phyloP scores from a whole-genome alignment of 2,888 invertebrate genomes.

The Marronus borbonicus region DNA sequence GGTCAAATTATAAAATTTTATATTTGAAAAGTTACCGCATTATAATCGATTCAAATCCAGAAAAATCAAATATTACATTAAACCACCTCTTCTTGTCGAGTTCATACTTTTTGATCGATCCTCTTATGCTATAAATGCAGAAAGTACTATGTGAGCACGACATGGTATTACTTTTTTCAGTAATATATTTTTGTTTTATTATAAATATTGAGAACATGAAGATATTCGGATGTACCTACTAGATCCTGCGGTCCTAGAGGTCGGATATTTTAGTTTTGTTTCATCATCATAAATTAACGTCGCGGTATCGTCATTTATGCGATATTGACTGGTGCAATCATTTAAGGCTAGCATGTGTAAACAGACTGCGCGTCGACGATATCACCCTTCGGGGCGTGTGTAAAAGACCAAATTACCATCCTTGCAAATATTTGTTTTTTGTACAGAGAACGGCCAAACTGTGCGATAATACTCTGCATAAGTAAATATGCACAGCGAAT shows the following conservation, averaged over 20 bases:
- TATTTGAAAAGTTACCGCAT: no score
- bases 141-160: no score
- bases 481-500: slow-evolving; percentile 52
- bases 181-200: no score
- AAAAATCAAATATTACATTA: no score
- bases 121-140: no score
- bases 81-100: no score
- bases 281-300: slow-evolving; percentile 31
- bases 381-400: slow-evolving; percentile 57
- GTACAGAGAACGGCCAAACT: slow-evolving; percentile 54
- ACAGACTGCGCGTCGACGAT: slow-evolving; percentile 58
- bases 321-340: slow-evolving; percentile 53
- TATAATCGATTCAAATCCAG: no score
- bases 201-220: no score
- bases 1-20: no score
- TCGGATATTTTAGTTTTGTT: slow-evolving; percentile 20
- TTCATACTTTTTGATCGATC: no score
- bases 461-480: slow-evolving; percentile 52
- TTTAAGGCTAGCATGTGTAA: slow-evolving; percentile 55
- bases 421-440: slow-evolving; percentile 58
- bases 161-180: no score
- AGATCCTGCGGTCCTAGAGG: neutral
- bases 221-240: neutral
- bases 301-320: slow-evolving; percentile 47
- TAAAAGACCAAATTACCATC: slow-evolving; percentile 57